A percentile compares a stretch with the other conserved stretches of the same genome.
These are phyloP conservation scores for Drosophila picticornis DNA, from an alignment of 2,888 invertebrate species.

Conservation along the genomic window DNA sequence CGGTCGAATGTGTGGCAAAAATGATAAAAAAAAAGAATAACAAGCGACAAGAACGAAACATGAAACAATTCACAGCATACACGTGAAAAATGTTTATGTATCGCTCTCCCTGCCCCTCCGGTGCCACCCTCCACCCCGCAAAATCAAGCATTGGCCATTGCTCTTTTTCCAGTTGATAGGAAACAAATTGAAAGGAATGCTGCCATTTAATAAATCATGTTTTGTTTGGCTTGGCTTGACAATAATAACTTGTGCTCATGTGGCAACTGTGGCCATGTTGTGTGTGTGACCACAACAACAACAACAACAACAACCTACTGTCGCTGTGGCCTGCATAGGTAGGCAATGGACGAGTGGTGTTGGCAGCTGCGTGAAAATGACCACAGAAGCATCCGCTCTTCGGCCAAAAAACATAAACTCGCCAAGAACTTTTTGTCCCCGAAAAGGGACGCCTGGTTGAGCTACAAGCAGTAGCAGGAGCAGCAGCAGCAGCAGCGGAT, in stretches of 20 bases:
- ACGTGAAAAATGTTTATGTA: slow-evolving; percentile 59
- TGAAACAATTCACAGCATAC: slow-evolving; percentile 61
- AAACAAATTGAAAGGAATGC: slow-evolving; percentile 80
- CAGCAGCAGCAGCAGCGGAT: not conserved
- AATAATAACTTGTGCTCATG: slow-evolving; percentile 79
- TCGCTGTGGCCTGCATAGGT: slow-evolving; percentile 54
- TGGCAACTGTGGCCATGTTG: slow-evolving; percentile 73
- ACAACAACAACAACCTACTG: slow-evolving; percentile 23
- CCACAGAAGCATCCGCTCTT: slow-evolving; percentile 73
- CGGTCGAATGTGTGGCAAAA: not conserved
- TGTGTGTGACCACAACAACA: slow-evolving; percentile 49
- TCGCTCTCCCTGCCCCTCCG: not conserved
- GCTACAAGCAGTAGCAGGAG: not conserved
- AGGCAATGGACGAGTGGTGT: slow-evolving; percentile 57
- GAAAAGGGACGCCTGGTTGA: slow-evolving; percentile 39
- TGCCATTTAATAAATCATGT: slow-evolving; percentile 80
- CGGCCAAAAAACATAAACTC: slow-evolving; percentile 63
- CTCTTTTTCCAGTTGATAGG: slow-evolving; percentile 80
- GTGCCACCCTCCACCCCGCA: not conserved
- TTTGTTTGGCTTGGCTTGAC: slow-evolving; percentile 79
- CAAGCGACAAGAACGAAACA: slow-evolving; percentile 35
- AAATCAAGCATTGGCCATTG: slow-evolving; percentile 50
- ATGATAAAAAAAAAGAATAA: not conserved
- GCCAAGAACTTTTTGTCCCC: slow-evolving; percentile 70
- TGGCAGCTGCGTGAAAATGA: slow-evolving; percentile 78